phyloP scores from a whole-genome alignment of 1,140 invertebrate species.

The Drosophila ohnishii region DNA sequence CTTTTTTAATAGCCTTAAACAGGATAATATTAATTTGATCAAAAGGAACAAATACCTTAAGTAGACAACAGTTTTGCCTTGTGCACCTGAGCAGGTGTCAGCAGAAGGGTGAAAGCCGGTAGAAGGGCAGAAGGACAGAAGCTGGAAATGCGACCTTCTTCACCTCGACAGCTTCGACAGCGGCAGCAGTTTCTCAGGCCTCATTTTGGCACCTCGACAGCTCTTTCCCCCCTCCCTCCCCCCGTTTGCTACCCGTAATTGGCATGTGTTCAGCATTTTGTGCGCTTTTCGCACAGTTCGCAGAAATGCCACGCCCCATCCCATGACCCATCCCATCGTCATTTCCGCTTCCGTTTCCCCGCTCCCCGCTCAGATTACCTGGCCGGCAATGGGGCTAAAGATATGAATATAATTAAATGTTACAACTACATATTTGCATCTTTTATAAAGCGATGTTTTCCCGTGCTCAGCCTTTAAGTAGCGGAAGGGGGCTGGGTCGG shows the following conservation, averaged over 20 bases:
- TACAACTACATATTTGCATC: constrained; percentile 79
- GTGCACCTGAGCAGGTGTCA: constrained; percentile 13
- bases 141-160: constrained; percentile 54
- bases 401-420: constrained; percentile 82
- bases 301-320: constrained; percentile 58
- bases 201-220: constrained; percentile 78
- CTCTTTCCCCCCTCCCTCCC: constrained; percentile 28
- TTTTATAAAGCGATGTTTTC: constrained; percentile 62
- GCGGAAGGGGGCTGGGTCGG: background rate
- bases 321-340: constrained; percentile 10
- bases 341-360: constrained; percentile 15
- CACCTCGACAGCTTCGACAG: constrained; percentile 45
- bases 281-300: constrained; percentile 77
- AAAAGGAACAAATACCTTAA: background rate
- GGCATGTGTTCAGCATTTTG: constrained; percentile 81
- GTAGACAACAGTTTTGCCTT: constrained; percentile 4
- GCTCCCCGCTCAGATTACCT: constrained; percentile 66
- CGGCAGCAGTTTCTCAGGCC: constrained; percentile 57
- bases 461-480: constrained; percentile 11
- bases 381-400: constrained; percentile 71
- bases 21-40: constrained; percentile 1
- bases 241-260: constrained; percentile 61
- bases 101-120: constrained; percentile 4
- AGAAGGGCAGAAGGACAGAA: background rate
- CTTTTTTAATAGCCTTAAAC: background rate